Percentiles rank a stretch among this genome's conserved stretches.
phyloP scores from a whole-genome alignment of 2,113 vertebrate species.

The Fregetta grallaria region DNA sequence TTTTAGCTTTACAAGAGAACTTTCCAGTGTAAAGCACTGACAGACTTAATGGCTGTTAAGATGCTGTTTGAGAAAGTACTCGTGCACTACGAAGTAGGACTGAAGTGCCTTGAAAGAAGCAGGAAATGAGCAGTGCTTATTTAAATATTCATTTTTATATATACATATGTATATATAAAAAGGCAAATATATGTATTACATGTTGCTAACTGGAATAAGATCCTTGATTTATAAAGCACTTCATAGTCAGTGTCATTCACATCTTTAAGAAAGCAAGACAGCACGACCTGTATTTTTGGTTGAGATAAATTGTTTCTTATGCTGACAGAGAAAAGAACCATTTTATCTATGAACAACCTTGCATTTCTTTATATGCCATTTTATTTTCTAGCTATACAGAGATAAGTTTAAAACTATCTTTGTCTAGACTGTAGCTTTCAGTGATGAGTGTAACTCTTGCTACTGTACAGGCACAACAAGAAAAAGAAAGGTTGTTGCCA shows the following conservation, averaged over 20 bases:
- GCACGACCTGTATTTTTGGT: neutral
- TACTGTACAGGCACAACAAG: neutral
- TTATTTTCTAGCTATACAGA: neutral
- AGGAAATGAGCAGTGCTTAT: neutral
- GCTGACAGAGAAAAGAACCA: neutral
- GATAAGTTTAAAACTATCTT: neutral
- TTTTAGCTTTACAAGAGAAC: neutral
- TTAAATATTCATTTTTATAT: constrained; percentile 4
- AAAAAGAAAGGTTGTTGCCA: neutral
- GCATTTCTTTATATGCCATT: neutral
- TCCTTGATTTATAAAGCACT: constrained; percentile 1
- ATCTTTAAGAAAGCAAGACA: neutral
- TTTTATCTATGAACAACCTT: neutral
- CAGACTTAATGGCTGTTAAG: neutral
- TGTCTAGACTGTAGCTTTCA: neutral
- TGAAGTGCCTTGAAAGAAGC: neutral
- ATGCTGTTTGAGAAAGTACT: constrained; percentile 10
- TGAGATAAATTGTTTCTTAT: neutral
- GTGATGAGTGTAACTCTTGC: neutral
- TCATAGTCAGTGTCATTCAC: neutral
- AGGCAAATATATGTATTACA: constrained; percentile 10
- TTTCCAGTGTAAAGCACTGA: neutral
- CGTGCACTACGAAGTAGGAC: neutral
- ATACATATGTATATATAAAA: neutral
- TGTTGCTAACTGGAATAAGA: neutral